Evolutionary conservation across 2,797 vertebrate genomes (phyloP).

Genomic region (Cuniculus paca): DNA sequence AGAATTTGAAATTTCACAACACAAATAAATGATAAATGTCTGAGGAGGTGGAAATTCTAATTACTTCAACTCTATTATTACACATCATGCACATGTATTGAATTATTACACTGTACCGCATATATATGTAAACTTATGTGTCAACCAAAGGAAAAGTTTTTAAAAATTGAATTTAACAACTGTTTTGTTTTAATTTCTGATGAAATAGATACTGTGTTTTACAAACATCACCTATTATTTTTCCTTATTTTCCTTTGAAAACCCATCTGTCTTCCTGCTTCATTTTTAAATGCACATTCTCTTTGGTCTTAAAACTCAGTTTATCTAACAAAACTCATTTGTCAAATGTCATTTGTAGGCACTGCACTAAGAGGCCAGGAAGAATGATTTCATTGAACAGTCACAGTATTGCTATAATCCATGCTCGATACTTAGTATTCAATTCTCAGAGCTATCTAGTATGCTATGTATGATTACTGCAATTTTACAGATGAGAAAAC

Average conservation of each 20-base stretch:
- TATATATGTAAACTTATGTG: background rate
- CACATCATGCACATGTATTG: background rate
- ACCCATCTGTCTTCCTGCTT: background rate
- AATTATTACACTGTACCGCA: background rate
- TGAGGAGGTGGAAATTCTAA: background rate
- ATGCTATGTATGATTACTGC: background rate
- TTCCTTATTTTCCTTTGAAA: background rate
- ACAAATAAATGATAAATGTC: background rate
- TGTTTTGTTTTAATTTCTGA: background rate
- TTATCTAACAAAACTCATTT: background rate
- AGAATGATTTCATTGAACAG: background rate
- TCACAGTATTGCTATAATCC: background rate
- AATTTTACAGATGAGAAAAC: constrained; percentile 2
- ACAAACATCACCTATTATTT: background rate
- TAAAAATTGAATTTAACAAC: background rate
- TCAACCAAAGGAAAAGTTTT: background rate
- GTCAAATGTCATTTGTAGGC: background rate
- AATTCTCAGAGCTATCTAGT: background rate
- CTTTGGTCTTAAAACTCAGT: background rate
- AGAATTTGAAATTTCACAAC: background rate
- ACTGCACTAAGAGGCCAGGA: background rate
- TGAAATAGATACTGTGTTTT: constrained; percentile 1
- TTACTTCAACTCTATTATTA: background rate
- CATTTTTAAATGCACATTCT: background rate
- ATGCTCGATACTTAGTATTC: background rate